phyloP scores from a whole-genome alignment of 2,888 invertebrate species.

The Clanis bilineata region DNA sequence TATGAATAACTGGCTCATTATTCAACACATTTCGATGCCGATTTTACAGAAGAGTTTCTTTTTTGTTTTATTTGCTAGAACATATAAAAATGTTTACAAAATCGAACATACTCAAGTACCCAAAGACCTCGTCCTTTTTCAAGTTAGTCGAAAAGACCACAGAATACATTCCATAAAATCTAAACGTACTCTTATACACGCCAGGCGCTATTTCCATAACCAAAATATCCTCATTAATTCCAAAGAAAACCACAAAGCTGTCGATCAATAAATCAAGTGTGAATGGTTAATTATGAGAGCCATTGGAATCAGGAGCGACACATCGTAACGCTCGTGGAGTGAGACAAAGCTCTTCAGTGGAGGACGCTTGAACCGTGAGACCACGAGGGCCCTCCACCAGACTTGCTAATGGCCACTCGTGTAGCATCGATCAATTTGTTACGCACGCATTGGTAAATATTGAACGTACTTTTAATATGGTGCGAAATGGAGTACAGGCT shows the following conservation, averaged over 20 bases:
- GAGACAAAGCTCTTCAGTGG: conserved; percentile 45
- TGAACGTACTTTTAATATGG: neutral
- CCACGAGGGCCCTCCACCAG: conserved; percentile 45
- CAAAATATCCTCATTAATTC: neutral
- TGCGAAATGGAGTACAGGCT: too few species aligned
- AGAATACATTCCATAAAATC: neutral
- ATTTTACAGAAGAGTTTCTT: too few species aligned
- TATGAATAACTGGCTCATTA: too few species aligned
- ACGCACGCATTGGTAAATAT: conserved; percentile 29
- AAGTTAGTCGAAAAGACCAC: too few species aligned
- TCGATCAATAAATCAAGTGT: neutral
- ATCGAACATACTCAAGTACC: too few species aligned
- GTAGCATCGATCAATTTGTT: conserved; percentile 19
- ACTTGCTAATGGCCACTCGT: conserved; percentile 57
- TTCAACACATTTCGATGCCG: too few species aligned
- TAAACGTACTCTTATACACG: neutral
- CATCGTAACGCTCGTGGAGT: conserved; percentile 22
- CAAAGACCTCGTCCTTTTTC: too few species aligned
- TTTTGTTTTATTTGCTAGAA: too few species aligned
- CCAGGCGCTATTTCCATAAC: neutral
- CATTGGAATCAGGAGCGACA: conserved; percentile 14
- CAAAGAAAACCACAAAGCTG: neutral
- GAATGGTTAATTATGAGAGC: neutral
- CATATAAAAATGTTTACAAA: too few species aligned
- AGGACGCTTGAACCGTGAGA: conserved; percentile 49